Evolutionary conservation across 2,888 invertebrate genomes (phyloP), one percentile per base, ranked within the genome.

Genomic region (Lepidocyrtoides sp.): DNA sequence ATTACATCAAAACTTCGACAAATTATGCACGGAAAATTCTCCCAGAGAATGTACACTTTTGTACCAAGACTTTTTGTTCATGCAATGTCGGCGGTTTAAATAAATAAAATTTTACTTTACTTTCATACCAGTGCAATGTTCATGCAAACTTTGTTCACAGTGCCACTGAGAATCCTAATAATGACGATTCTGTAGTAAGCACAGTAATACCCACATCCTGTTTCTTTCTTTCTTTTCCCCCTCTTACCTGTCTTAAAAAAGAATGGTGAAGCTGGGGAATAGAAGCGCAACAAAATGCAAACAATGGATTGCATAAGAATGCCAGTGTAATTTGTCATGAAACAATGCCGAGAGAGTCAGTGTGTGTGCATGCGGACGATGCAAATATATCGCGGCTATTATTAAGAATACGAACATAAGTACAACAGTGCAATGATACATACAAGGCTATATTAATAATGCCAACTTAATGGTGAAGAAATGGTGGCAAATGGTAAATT

Each of bases 141-240:
- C 57, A 4, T 57, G 57, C 57, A 57, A 57, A 57, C 57, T 57
- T 23, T 57, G 57, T 7, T 57, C 20, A 57, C 23, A 57, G 17
- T 57, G 20, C 57, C 57, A 57, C 17, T 57, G 77, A 77, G 51
- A 77, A 77, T 29, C 51, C 51, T 29, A 51, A 77, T 51, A 17
- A 32, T 66, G 26, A n/a, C 60, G n/a, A n/a, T n/a, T 12, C 20
- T 4, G 17, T 29, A 51, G 8, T 26, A 51, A 20, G 29, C 12
- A 51, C 77, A 51, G 54, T 77, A 29, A 77, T 77, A 77, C 77
- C 77, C 77, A 77, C 77, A 77, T 77, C 77, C 77, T 77, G 77
- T 77, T 77, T 26, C 77, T 77, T 20, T 72, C n/a, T 72, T 44
- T 41, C 32, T 20, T 57, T n/a, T 29, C 63, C 41, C 36, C 36